A percentile compares a stretch with the other conserved stretches of the same genome.
These are phyloP conservation scores for Ceratina japonica DNA, from an alignment of 1,140 invertebrate genomes.

Conservation along the genomic window DNA sequence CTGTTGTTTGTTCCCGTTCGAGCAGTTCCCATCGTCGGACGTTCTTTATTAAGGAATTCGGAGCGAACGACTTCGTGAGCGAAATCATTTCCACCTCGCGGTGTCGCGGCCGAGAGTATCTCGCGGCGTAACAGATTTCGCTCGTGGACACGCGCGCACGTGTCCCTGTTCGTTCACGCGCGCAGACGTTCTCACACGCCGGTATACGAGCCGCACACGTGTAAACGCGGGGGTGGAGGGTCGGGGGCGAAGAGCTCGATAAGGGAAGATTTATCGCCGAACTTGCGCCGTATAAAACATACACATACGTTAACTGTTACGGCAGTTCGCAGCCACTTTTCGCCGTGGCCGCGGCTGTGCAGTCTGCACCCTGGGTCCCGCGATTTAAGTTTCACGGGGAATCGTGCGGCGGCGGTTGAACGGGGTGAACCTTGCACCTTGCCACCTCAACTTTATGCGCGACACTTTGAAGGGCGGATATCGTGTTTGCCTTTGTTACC, in stretches of 20 bases:
- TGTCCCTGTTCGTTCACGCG: neutral
- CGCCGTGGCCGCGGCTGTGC: neutral
- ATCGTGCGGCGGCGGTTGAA: neutral
- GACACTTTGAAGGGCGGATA: constrained; percentile 60
- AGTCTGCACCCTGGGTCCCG: neutral
- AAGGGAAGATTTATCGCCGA: constrained; percentile 60
- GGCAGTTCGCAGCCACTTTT: constrained; percentile 46
- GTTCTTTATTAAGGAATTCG: constrained; percentile 19
- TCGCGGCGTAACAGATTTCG: constrained; percentile 27
- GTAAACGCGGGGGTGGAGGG: neutral
- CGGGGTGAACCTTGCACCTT: constrained; percentile 62
- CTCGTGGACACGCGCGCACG: neutral
- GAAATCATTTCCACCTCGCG: constrained; percentile 41
- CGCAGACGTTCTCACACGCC: neutral
- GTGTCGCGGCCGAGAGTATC: no score
- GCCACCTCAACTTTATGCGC: constrained; percentile 60
- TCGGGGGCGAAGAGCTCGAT: constrained; percentile 29
- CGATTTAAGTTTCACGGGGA: constrained; percentile 37
- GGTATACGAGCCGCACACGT: neutral
- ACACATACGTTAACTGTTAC: constrained; percentile 55
- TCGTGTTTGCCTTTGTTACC: constrained; percentile 64
- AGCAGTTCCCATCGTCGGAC: neutral
- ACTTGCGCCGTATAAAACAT: constrained; percentile 56
- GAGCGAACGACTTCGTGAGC: constrained; percentile 36
- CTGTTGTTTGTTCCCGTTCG: constrained; percentile 11